Evolutionary conservation across 2,888 invertebrate genomes (phyloP).

Genomic region (Nomada hirtipes): DNA sequence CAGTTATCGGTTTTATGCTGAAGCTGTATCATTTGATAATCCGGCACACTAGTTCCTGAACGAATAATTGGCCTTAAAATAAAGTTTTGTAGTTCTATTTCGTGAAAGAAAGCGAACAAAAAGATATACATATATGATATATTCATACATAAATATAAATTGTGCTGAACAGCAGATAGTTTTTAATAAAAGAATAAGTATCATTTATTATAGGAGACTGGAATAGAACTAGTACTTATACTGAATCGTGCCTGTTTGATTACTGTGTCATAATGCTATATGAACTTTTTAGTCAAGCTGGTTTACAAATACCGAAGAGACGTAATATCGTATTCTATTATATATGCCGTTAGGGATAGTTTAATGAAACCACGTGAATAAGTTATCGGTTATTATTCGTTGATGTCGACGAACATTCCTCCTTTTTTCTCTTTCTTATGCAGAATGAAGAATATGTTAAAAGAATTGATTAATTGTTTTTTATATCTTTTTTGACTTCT

Average conservation of each 20-base stretch:
- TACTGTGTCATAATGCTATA: conserved; percentile 46
- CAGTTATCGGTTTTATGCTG: conserved; percentile 32
- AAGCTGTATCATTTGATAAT: conserved; percentile 60
- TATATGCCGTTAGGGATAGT: conserved; percentile 37
- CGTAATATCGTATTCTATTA: conserved; percentile 31
- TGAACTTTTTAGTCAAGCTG: conserved; percentile 29
- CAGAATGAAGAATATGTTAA: conserved; percentile 3
- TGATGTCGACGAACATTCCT: conserved; percentile 56
- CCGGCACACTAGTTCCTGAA: conserved; percentile 66
- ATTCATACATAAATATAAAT: conserved; percentile 51
- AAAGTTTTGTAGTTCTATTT: conserved; percentile 52
- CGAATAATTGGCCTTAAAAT: conserved; percentile 60
- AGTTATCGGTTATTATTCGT: conserved; percentile 36
- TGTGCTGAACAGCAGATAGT: conserved; percentile 42
- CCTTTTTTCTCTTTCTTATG: background rate
- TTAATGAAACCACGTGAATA: conserved; percentile 23
- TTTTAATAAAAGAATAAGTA: conserved; percentile 37
- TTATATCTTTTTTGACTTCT: conserved; percentile 14
- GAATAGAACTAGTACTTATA: conserved; percentile 60
- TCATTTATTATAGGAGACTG: conserved; percentile 59
- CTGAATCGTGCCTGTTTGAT: conserved; percentile 55
- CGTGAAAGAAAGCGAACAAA: conserved; percentile 3
- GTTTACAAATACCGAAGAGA: conserved; percentile 35
- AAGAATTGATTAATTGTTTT: background rate
- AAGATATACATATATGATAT: conserved; percentile 26